These are phyloP conservation scores for Polymixis flavicincta DNA, from an alignment of 2,888 invertebrate species.

Conservation along the genomic window DNA sequence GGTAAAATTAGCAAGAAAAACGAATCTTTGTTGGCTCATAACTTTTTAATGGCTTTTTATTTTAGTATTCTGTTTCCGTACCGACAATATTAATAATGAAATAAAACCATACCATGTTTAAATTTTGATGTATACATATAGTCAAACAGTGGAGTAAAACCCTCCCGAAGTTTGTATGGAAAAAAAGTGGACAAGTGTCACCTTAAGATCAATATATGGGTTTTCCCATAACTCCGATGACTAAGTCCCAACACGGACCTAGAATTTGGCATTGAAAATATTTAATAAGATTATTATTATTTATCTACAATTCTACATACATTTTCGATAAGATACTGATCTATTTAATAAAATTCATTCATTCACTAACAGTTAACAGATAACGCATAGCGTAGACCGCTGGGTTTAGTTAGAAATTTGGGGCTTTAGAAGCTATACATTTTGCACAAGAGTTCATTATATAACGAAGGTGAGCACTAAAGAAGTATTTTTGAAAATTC, in stretches of 20 bases:
- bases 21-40: no score
- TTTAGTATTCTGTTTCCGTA: no score
- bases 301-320: conserved; percentile 3
- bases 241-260: not conserved
- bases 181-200: no score
- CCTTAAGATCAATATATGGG: not conserved
- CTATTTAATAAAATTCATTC: not conserved
- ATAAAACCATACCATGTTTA: no score
- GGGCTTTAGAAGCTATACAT: not conserved
- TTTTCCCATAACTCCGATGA: conserved; percentile 27
- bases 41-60: no score
- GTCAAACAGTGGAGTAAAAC: no score
- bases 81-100: no score
- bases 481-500: not conserved
- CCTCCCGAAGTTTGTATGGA: no score
- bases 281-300: not conserved
- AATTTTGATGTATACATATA: no score
- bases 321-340: conserved; percentile 7
- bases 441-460: not conserved
- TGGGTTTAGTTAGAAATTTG: not conserved
- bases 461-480: not conserved
- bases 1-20: no score
- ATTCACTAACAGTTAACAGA: not conserved
- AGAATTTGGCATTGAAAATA: not conserved
- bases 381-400: not conserved